Base-by-base conservation (phyloP, 2,888 invertebrate species). In the Brachyptera risi region DNA sequence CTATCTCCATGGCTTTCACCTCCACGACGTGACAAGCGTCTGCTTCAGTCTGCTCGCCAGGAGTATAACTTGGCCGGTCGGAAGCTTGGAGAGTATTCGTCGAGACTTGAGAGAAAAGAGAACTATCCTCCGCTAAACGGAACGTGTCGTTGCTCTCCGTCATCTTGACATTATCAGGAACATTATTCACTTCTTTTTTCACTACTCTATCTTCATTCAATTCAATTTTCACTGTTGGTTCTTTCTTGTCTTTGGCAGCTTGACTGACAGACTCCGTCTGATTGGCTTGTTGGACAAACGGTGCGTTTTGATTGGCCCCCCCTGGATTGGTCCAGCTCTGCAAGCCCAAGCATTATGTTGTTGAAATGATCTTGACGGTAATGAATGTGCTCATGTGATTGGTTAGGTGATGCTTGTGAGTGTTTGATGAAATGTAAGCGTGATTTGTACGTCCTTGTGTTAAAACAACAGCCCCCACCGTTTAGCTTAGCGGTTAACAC, bases 81-180 rank as follows among this genome's bases (percentile, higher is more conserved):
- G 56, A 35, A 3, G 19, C 56, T 26, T 31, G 37, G 2, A 64
- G 60, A 5, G 64, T 61, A 26, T 65, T 63, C 4, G 59, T 75
- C 0, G 85, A 85, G 65, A 87, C 85, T 74, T 85, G 83, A 5
- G 85, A 84, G 72, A 88, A 87, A 11, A 87, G 77, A 38, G 80
- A 80, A 72, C 87, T 87, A 65, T 85, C 84, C 69, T 85, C 80
- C 11, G 85, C 79, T 60, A 87, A 74, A 68, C 83, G 82, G 71
- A 85, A 85, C 1, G 85, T 72, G 80, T 73, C 69, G 44, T 66
- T 67, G 58, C 69, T 69, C 37, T 68, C 67, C n/a, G 59, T 58
- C 54, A 64, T 67, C 38, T 64, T 49, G 23, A 7, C 23, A 47
- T 23, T n/a, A 23, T 26, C 13, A 3, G 5, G 23, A 26, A 49